Conservation (phyloP, 2,888 invertebrate species). For the Metallyticus violacea region DNA sequence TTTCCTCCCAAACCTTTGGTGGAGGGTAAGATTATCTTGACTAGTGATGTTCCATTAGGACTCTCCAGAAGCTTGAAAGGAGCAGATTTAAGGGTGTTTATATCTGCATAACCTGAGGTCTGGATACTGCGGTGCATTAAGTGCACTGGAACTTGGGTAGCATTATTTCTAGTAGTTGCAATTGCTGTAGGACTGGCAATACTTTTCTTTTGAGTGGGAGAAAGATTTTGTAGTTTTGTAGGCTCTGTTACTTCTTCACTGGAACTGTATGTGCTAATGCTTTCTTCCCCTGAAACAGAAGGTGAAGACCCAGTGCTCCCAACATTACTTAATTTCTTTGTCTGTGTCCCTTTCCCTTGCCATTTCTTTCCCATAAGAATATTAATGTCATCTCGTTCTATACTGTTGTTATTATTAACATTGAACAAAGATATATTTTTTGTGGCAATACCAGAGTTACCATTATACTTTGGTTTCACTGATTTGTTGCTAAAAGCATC, state of each 20-base stretch:
- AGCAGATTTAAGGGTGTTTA: constrained; percentile 7
- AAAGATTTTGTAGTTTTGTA: constrained; percentile 45
- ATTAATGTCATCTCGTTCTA: constrained; percentile 43
- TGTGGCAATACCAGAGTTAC: background rate
- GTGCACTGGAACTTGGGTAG: constrained; percentile 54
- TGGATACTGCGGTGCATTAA: constrained; percentile 73
- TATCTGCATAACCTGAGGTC: constrained; percentile 54
- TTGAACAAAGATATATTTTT: constrained; percentile 35
- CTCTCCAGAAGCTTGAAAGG: constrained; percentile 31
- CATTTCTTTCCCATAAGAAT: background rate
- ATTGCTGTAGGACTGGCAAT: background rate
- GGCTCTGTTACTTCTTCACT: constrained; percentile 53
- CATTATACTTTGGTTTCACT: constrained; percentile 24
- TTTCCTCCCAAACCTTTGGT: background rate
- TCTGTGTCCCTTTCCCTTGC: constrained; percentile 38
- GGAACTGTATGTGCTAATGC: constrained; percentile 55
- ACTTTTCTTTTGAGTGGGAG: constrained; percentile 41
- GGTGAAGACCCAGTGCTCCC: constrained; percentile 47
- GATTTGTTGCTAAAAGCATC: constrained; percentile 6
- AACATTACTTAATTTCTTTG: constrained; percentile 34
- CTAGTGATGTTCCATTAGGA: constrained; percentile 28
- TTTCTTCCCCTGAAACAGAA: constrained; percentile 49
- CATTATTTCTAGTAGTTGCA: constrained; percentile 35
- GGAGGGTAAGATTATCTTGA: constrained; percentile 25
- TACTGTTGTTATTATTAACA: constrained; percentile 53